Conservation (phyloP, 2,797 vertebrate genomes). For the Sphenodon punctatus region DNA sequence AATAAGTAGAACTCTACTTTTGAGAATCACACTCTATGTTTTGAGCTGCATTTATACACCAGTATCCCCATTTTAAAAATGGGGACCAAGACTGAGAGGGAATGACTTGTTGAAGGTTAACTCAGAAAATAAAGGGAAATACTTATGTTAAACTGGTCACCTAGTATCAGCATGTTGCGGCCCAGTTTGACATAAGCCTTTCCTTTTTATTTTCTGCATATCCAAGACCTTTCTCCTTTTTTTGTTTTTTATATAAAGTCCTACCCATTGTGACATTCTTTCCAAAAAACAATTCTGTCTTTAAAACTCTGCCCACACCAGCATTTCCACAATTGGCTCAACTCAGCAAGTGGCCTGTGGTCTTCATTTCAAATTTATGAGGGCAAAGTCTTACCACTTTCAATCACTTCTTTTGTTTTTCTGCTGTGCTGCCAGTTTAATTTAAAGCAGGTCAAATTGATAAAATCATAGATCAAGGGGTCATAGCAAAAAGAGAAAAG, state of each 20-base stretch:
- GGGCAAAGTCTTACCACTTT: constrained; percentile 48
- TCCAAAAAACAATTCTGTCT: background rate
- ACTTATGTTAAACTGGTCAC: too few species aligned
- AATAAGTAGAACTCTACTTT: too few species aligned
- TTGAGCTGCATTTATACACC: too few species aligned
- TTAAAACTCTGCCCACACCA: constrained; percentile 34
- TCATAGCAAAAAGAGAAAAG: constrained; percentile 39
- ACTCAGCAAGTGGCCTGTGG: constrained; percentile 4
- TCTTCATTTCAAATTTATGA: constrained; percentile 53
- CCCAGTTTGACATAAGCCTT: too few species aligned
- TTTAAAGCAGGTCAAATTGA: constrained; percentile 52
- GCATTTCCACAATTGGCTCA: constrained; percentile 41
- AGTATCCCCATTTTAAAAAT: too few species aligned
- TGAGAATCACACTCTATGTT: too few species aligned
- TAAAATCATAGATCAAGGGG: constrained; percentile 48
- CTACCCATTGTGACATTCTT: background rate
- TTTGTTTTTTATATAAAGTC: background rate
- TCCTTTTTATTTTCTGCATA: too few species aligned
- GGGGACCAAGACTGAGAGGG: too few species aligned
- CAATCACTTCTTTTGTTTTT: constrained; percentile 37
- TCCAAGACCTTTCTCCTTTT: too few species aligned
- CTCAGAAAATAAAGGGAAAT: too few species aligned
- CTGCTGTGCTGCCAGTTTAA: constrained; percentile 43
- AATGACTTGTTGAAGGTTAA: too few species aligned
- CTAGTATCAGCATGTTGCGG: too few species aligned